Conservation (phyloP, 2,888 invertebrate species). For the Drosophila neotestacea region DNA sequence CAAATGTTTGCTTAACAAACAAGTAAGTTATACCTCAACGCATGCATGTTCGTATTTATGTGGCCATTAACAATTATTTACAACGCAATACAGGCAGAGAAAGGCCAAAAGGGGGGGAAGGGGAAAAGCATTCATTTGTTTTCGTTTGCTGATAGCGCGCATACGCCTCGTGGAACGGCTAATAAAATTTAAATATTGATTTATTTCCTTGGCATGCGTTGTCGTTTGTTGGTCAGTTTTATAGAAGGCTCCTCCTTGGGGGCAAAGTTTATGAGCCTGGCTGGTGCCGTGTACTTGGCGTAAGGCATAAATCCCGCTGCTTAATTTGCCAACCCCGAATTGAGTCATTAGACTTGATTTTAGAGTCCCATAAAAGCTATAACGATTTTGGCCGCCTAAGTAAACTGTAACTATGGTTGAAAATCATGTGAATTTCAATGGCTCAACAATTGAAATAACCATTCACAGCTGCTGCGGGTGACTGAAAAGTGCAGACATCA, state of each 20-base stretch:
- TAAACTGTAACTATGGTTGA: constrained; percentile 2
- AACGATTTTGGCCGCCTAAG: constrained; percentile 45
- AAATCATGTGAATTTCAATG: constrained; percentile 6
- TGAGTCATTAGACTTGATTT: constrained; percentile 72
- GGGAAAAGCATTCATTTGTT: constrained; percentile 30
- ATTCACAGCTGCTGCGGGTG: constrained; percentile 18
- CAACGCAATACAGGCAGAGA: constrained; percentile 18
- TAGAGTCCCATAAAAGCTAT: constrained; percentile 62
- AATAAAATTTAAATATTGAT: constrained; percentile 64
- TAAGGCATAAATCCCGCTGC: constrained; percentile 53
- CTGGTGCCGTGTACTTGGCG: constrained; percentile 5
- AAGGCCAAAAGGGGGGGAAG: neutral
- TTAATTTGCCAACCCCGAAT: constrained; percentile 61
- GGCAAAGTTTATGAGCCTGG: constrained; percentile 54
- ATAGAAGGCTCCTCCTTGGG: constrained; percentile 31
- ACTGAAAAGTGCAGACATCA: constrained; percentile 46
- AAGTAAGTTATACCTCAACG: constrained; percentile 30
- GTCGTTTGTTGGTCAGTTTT: constrained; percentile 32
- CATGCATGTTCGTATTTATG: constrained; percentile 53
- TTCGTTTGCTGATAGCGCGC: constrained; percentile 41
- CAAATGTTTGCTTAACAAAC: constrained; percentile 60
- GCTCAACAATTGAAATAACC: constrained; percentile 22
- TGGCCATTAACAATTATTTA: constrained; percentile 70
- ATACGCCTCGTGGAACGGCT: constrained; percentile 57
- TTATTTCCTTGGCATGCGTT: constrained; percentile 41